Evolutionary conservation across 1,140 invertebrate species (phyloP), one percentile per base, ranked within the genome.

Genomic region (Pachyrhynchus sulphureomaculatus): DNA sequence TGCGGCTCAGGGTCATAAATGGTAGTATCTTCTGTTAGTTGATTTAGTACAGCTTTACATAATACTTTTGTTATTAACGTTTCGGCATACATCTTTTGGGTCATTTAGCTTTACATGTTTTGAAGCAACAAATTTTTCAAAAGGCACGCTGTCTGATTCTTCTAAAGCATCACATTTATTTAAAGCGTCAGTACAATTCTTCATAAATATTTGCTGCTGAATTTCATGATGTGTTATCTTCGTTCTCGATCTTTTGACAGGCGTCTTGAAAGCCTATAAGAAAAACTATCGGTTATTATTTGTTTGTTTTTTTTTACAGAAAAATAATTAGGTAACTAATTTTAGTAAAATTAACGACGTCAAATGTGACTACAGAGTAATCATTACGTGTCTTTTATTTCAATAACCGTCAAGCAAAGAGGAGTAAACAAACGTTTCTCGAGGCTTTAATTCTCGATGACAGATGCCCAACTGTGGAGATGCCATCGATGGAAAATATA

Each of bases 131-230:
- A 29, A 29, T 49, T 29, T 32, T 29, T 6, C 47, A n/a, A 49
- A 29, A 29, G 47, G 20, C 17, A 8, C n/a, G 26, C 24, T 29
- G 29, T 49, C 47, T n/a, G 24, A 24, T 17, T 29, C 47, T 29
- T 23, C 8, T n/a, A n/a, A n/a, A n/a, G n/a, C 20, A 17, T 17
- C 47, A 15, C 32, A 17, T 10, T 32, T 23, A 8, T 21, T 23
- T 33, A 49, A 29, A n/a, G 24, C 47, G 2, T 12, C 47, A 2
- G 10, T 24, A n/a, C 47, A 49, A 17, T 6, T 29, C 15, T 49
- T 49, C 26, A 26, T 49, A 49, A 49, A 49, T 49, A 29, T 29
- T 49, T 49, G 18, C 47, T 24, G 6, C 47, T 49, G 47, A n/a
- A 12, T 17, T 12, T 37, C 34, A 37, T 37, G 34, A 37, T 3